Evolutionary conservation across 2,113 vertebrate species (phyloP).

Genomic region (Peucedramus taeniatus): DNA sequence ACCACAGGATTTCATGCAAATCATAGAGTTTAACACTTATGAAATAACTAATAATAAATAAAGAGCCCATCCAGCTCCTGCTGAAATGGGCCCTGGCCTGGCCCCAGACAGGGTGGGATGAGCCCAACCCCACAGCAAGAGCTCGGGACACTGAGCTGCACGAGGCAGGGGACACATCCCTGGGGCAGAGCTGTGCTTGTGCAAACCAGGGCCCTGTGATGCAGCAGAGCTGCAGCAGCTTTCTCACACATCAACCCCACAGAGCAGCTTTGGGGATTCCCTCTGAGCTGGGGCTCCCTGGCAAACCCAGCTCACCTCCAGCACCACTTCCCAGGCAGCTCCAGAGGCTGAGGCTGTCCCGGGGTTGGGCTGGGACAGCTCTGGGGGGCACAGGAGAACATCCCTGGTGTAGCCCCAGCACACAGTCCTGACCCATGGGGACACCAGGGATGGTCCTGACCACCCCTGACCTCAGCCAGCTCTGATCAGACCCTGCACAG

Average conservation of each 20-base stretch:
- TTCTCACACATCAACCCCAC: background rate
- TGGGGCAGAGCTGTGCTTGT: background rate
- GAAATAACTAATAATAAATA: background rate
- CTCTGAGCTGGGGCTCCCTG: background rate
- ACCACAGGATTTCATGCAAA: slow-evolving; percentile 30
- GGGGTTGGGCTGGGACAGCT: rapidly evolving
- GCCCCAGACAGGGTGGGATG: background rate
- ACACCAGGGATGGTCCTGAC: background rate
- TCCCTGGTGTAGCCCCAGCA: background rate
- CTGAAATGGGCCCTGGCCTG: background rate
- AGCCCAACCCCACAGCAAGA: background rate
- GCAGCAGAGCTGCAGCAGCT: background rate
- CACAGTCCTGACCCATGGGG: background rate
- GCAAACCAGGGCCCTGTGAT: background rate
- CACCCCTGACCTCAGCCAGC: background rate
- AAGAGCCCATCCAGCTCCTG: background rate
- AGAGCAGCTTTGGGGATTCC: background rate
- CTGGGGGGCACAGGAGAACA: background rate
- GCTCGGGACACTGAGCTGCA: background rate
- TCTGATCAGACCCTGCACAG: background rate
- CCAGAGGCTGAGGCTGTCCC: rapidly evolving
- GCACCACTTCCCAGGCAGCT: background rate
- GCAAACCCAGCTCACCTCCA: background rate
- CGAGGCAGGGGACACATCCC: rapidly evolving
- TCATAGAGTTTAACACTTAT: background rate